Base-by-base conservation (phyloP, 2,888 invertebrate genomes). In the Drosophila maculinotata region DNA sequence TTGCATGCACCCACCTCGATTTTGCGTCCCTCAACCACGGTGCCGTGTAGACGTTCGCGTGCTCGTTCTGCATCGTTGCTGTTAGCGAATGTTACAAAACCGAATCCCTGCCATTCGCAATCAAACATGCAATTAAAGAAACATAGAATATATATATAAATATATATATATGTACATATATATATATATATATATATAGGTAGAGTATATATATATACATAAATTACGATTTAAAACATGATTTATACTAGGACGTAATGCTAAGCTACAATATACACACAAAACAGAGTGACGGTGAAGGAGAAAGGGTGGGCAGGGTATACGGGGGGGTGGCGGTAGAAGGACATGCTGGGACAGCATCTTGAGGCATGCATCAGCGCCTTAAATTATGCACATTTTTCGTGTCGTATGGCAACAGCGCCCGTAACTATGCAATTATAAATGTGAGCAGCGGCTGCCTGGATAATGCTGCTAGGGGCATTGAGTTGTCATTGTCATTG, bases 81-180 rank as follows among this genome's bases (percentile, higher is more conserved):
- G 96, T 97, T 98, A 96, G 98, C 98, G 97, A 99, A 99, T 96
- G 99, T 99, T 96, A 99, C 99, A 97, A 99, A 99, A 96, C 99
- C 99, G 96, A 99, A 99, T 95, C 99, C 99, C 99, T 99, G 97
- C 82, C 84, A 89, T 89, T 85, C 85, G 85, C 85, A 85, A 85
- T 89, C 89, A 85, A 85, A 85, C 85, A 85, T 85, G 85, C 85
- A 85, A 85, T 88, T 85, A 85, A 89, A 85, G 72, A 85, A 85
- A 89, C 88, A 84, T 84, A 78, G 86, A 88, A 75, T 81, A 81
- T 81, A 80, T 77, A 74, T 87, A 80, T 79, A 81, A 15, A 49
- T 57, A 33, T 28, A 30, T 54, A 63, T 60, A 64, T 57, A 76
- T 42, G 81, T 77, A 84, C 74, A 70, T 69, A 69, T 69, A 80